These are phyloP conservation scores for Triplophysa bombifrons DNA, from an alignment of 2,797 vertebrate genomes.

Conservation along the genomic window DNA sequence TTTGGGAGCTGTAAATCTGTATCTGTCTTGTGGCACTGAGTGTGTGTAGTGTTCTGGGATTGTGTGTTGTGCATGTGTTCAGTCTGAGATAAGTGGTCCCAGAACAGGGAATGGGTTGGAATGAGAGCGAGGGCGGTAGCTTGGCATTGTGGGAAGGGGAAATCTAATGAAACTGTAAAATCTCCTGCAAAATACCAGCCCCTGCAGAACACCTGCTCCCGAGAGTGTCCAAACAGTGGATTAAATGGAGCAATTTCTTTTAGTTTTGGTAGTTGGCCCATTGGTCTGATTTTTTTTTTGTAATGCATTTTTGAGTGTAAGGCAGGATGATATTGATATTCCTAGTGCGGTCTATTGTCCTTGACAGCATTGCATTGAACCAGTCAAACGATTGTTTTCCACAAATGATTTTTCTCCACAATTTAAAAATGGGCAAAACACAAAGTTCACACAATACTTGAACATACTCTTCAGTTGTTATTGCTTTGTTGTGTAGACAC, in stretches of 20 bases:
- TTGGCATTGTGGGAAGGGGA: constrained; percentile 38
- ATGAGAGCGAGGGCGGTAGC: constrained; percentile 15
- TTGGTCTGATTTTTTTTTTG: background rate
- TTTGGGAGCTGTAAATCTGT: constrained; percentile 26
- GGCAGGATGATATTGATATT: background rate
- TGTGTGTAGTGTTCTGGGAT: constrained; percentile 14
- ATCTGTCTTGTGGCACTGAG: constrained; percentile 23
- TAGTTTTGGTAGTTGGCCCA: background rate
- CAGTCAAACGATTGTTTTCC: background rate
- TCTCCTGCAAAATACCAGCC: constrained; percentile 23
- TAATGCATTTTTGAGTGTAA: background rate
- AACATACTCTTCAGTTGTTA: too few relatives aligned
- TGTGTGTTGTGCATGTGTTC: constrained; percentile 28
- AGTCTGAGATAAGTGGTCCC: constrained; percentile 33
- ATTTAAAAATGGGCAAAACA: too few relatives aligned
- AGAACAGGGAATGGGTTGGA: constrained; percentile 18
- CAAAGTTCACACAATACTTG: background rate
- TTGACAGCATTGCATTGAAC: background rate
- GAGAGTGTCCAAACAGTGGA: constrained; percentile 4
- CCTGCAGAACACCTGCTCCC: constrained; percentile 32
- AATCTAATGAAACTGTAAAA: constrained; percentile 19
- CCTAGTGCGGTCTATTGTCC: background rate
- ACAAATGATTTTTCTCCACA: background rate
- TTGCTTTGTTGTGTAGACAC: too few relatives aligned
- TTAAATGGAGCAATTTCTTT: constrained; percentile 11